A percentile compares a stretch with the other conserved stretches of the same genome.
phyloP scores from a whole-genome alignment of 2,888 invertebrate genomes.

The Carcina quercana region DNA sequence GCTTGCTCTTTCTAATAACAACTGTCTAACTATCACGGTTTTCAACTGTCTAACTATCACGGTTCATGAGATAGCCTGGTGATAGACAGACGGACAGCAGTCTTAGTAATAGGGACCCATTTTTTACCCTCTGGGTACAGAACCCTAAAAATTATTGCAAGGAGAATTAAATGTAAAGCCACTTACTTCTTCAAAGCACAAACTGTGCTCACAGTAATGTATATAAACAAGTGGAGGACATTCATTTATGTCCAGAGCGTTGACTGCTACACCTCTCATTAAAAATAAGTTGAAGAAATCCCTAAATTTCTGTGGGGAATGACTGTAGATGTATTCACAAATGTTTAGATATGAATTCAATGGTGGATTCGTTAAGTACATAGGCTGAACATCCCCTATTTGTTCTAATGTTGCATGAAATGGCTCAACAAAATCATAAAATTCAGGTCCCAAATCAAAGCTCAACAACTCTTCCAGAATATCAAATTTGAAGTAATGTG shows the following conservation, averaged over 20 bases:
- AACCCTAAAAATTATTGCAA: too few species aligned
- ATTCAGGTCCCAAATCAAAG: conserved; percentile 52
- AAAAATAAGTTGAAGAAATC: conserved; percentile 55
- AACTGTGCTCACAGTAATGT: conserved; percentile 43
- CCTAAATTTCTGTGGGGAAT: conserved; percentile 43
- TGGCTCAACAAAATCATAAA: conserved; percentile 46
- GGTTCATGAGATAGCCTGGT: too few species aligned
- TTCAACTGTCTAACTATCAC: too few species aligned
- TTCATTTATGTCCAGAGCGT: conserved; percentile 47
- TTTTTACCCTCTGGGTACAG: too few species aligned
- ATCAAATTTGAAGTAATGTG: conserved; percentile 55
- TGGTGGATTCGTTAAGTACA: conserved; percentile 46
- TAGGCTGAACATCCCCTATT: conserved; percentile 35
- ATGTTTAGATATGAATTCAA: conserved; percentile 55
- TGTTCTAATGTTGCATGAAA: conserved; percentile 38
- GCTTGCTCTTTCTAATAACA: too few species aligned
- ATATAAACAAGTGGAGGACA: conserved; percentile 63
- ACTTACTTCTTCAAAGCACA: conserved; percentile 55
- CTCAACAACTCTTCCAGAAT: conserved; percentile 50
- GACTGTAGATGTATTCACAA: conserved; percentile 55
- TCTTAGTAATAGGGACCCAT: too few species aligned
- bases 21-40: too few species aligned
- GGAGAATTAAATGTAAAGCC: too few species aligned
- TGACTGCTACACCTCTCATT: conserved; percentile 50
- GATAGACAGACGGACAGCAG: too few species aligned